Base-by-base conservation (phyloP, 2,888 invertebrate genomes). In the Tetranychus piercei region DNA sequence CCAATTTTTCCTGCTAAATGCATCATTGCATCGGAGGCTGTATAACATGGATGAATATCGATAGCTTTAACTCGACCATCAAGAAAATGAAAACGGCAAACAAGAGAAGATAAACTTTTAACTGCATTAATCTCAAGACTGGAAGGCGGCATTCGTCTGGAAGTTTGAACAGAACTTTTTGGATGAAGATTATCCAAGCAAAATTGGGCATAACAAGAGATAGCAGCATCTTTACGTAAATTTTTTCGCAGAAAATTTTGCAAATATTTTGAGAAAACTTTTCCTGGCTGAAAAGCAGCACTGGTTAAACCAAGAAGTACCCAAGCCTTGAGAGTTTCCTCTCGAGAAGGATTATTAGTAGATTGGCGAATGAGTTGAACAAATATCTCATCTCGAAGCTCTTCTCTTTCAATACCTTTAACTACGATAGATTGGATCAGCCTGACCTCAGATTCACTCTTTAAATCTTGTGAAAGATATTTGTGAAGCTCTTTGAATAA, bases 41-140 rank as follows among this genome's bases (percentile, higher is more conserved):
- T 94, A 82, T 95, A 94, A 1, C 92, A 92, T 1, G 94, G 93
- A 84, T 94, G 93, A 43, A 95, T 91, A 82, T 94, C 93, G 77
- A 95, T 91, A 0, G 94, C 94, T 83, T 94, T 95, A 1, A 94
- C 94, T 75, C 94, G 88, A 0, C 94, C 93, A 83, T 95, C 94
- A 82, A 95, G 86, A 84, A 95, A 94, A 85, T 93, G 93, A 84
- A 95, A 93, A 72, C 83, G 87, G 82, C 93, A 94, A 0, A 94
- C 92, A 78, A 95, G 90, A 0, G 94, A 93, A 75, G 92, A 92
- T 44, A 94, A 85, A 71, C 92, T 87, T 79, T 90, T 87, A 90
- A 93, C 92, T 0, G 93, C 91, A 74, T 93, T 92, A 74, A 94
- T 90, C 85, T 94, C 94, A 4, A 93, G 91, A 65, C 92, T 90